Conservation (phyloP, 2,888 invertebrate species). For the Acleris laterana region DNA sequence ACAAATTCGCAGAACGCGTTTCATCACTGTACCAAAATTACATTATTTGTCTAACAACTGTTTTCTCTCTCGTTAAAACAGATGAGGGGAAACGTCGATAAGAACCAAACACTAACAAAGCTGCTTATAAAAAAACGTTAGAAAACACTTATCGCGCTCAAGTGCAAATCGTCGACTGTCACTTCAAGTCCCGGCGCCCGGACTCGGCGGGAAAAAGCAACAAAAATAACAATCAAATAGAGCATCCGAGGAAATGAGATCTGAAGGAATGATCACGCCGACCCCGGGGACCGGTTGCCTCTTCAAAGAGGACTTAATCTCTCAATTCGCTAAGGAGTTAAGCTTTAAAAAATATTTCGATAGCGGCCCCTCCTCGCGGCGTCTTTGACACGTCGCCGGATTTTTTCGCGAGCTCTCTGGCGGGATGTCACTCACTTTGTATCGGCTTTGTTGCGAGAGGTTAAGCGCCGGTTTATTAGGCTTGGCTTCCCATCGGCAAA, state of each 20-base stretch:
- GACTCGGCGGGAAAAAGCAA: conserved; percentile 76
- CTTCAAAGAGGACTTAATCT: conserved; percentile 86
- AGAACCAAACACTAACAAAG: conserved; percentile 72
- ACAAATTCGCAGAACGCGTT: conserved; percentile 28
- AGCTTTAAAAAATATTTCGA: conserved; percentile 84
- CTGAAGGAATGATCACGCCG: conserved; percentile 82
- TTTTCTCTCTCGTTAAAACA: conserved; percentile 44
- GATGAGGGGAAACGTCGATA: conserved; percentile 54
- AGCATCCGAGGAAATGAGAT: conserved; percentile 83
- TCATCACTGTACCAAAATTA: conserved; percentile 1
- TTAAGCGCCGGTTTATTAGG: conserved; percentile 83
- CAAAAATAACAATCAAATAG: conserved; percentile 84
- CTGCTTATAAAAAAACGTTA: conserved; percentile 77
- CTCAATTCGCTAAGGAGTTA: conserved; percentile 85
- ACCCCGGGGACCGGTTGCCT: conserved; percentile 85
- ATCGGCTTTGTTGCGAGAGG: conserved; percentile 82
- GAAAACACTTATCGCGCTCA: conserved; percentile 82
- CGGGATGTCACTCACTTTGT: conserved; percentile 83
- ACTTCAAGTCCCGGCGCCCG: conserved; percentile 76
- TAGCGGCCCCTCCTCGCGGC: conserved; percentile 79
- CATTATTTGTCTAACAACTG: conserved; percentile 15
- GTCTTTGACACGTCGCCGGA: conserved; percentile 83
- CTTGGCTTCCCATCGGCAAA: conserved; percentile 78
- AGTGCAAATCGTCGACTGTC: conserved; percentile 82
- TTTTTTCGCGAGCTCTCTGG: conserved; percentile 81